Evolutionary conservation across 1,140 invertebrate species (phyloP), one percentile per base, ranked within the genome.

Genomic region (Drosophila sechellia): DNA sequence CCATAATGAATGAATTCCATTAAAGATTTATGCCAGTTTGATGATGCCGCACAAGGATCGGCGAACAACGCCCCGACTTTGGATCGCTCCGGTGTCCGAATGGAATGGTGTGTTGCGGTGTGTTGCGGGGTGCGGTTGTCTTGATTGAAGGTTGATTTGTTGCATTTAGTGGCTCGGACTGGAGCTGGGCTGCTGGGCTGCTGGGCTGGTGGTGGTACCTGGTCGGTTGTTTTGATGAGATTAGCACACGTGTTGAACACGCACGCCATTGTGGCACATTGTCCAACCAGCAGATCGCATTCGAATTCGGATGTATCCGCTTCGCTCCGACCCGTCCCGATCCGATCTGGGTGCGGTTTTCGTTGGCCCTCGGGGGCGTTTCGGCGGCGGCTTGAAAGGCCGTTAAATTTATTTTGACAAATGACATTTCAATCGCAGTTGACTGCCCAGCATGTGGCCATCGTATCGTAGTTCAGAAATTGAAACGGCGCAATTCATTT

Each of bases 191-290:
- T 42, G 34, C 37, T 39, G 31, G 11, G 40, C 13, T 42, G 39
- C 49, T 22, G 20, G 20, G 20, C 20, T 3, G 20, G 20, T 31
- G 10, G 34, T 39, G 50, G 42, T 59, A 54, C 63, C 68, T 70
- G 60, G 76, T 72, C 81, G 66, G 76, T 80, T 80, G 52, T 77
- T 85, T 74, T 77, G 81, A 85, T 79, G 77, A 85, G 90, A 91
- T 91, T 91, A 91, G 86, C 89, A 91, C 90, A 91, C 90, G 90
- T 91, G 90, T 91, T 91, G 83, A 86, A 91, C 85, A 90, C 90
- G 81, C 90, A 87, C 75, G 54, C 49, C 57, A 77, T 70, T 69
- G 65, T 79, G 56, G 34, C 42, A 63, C 49, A 40, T 5, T 13
- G 37, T 60, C 34, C 27, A 46, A 48, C 46, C 4, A 20, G 40